Evolutionary conservation across 2,888 invertebrate species (phyloP), one percentile per base, ranked within the genome.

Genomic region (Liodrosophila aerea): DNA sequence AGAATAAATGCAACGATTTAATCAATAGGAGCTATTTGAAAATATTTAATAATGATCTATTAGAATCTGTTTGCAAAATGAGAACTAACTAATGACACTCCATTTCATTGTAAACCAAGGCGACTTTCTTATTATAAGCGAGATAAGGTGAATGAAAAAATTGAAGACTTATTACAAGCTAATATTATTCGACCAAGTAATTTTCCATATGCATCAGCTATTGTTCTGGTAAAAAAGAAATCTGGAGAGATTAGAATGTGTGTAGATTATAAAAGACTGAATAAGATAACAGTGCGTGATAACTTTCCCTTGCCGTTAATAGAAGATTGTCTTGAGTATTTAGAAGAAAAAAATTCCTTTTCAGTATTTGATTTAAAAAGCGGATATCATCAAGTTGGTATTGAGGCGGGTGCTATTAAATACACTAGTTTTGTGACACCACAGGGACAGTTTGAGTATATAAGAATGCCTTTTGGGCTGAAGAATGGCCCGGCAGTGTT

Each of bases 71-170:
- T 4, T 22, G 22, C 22, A 22, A 37, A 13, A 37, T 37, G 36
- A 16, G 1, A 15, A 37, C 9, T 37, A 3, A 37, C 15, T 9
- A 16, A 37, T 37, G 16, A 15, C 8, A 37, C 16, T 3, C 36
- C 36, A 9, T 37, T 37, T 16, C 36, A 37, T 37, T 37, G 13
- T 15, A 7, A 13, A 3, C 36, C 34, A 4, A 34, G 34, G 13
- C 34, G 34, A 12, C 13, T 13, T 5, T 13, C 13, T 4, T 39
- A 39, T 27, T 40, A 27, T 40, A 22, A 40, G 9, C 12, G 41
- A 13, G 41, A 41, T n/a, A 41, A 29, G 22, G 41, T 41, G 8
- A 11, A 7, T 2, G 41, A 29, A 13, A 41, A 27, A 11, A 41
- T 41, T 9, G 13, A 41, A 2, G 13, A 41, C 7, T 7, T 41